Evolutionary conservation across 2,113 vertebrate species (phyloP).

Genomic region (Scomber colias): DNA sequence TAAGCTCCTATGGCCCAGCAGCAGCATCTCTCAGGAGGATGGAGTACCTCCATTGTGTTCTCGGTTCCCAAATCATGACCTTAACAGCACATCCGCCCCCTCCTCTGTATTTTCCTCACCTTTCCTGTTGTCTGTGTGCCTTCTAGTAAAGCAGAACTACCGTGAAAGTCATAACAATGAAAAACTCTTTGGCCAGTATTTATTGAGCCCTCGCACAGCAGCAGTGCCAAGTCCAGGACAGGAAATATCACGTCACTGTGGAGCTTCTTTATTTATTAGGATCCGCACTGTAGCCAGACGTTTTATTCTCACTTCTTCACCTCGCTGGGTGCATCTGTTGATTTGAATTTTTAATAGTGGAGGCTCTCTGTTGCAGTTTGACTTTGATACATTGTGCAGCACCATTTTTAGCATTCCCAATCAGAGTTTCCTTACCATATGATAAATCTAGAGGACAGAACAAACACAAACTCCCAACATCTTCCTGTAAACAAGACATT

Average conservation of each 20-base stretch:
- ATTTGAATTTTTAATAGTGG: conserved; percentile 39
- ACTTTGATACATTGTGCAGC: conserved; percentile 35
- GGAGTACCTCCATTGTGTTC: not conserved
- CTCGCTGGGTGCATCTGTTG: conserved; percentile 24
- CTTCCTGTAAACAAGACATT: not conserved
- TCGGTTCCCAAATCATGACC: conserved; percentile 12
- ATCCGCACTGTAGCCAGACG: conserved; percentile 39
- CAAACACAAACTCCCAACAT: not conserved
- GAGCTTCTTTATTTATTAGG: conserved; percentile 52
- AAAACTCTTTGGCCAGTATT: conserved; percentile 29
- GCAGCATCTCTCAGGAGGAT: conserved; percentile 23
- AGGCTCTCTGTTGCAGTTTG: conserved; percentile 25
- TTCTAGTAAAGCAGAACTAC: conserved; percentile 30
- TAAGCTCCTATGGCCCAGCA: not conserved
- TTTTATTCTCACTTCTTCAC: conserved; percentile 50
- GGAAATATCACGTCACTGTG: conserved; percentile 33
- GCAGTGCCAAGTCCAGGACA: conserved; percentile 19
- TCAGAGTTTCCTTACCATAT: not conserved
- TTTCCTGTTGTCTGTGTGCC: conserved; percentile 2
- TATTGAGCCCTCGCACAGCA: conserved; percentile 25
- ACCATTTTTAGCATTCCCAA: not conserved
- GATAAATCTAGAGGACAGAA: conserved; percentile 9
- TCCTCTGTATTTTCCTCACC: conserved; percentile 9
- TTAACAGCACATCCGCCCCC: not conserved
- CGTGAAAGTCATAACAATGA: conserved; percentile 46